phyloP scores from a whole-genome alignment of 2,113 vertebrate genomes.

The Nothobranchius furzeri region DNA sequence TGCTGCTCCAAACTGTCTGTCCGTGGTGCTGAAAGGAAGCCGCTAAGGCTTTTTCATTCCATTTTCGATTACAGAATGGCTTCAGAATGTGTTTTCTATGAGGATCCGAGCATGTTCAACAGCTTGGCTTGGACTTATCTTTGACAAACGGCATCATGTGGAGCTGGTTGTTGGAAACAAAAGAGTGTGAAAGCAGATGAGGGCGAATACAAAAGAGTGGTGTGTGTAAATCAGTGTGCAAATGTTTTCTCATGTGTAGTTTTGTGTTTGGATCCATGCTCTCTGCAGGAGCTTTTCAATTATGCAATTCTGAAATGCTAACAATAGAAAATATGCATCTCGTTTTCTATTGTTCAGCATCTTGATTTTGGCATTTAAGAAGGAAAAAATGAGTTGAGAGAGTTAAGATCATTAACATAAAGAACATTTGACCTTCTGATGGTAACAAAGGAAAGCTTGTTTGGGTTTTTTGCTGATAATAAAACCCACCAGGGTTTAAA shows the following conservation, averaged over 20 bases:
- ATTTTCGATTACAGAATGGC: slow-evolving; percentile 41
- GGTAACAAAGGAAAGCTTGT: too few species aligned
- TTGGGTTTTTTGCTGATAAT: too few species aligned
- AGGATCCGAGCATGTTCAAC: slow-evolving; percentile 27
- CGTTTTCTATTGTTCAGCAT: not conserved
- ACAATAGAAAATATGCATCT: not conserved
- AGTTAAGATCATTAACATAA: too few species aligned
- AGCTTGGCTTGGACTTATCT: slow-evolving; percentile 34
- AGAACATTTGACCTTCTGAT: too few species aligned
- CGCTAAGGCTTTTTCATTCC: slow-evolving; percentile 32
- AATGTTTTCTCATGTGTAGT: slow-evolving; percentile 10
- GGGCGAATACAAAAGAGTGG: slow-evolving; percentile 22
- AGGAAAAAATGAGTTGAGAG: not conserved
- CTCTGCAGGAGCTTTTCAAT: slow-evolving; percentile 3
- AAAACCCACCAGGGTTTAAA: too few species aligned
- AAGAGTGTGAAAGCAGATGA: slow-evolving; percentile 52
- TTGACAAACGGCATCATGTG: slow-evolving; percentile 49
- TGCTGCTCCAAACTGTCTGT: slow-evolving; percentile 42
- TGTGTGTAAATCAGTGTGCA: slow-evolving; percentile 33
- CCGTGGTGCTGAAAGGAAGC: slow-evolving; percentile 41
- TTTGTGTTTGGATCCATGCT: slow-evolving; percentile 6
- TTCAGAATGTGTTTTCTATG: slow-evolving; percentile 37
- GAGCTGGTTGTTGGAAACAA: slow-evolving; percentile 31
- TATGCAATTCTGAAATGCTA: slow-evolving; percentile 14
- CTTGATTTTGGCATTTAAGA: not conserved